Evolutionary conservation across 2,113 vertebrate genomes (phyloP).

Genomic region (Nematolebias whitei): DNA sequence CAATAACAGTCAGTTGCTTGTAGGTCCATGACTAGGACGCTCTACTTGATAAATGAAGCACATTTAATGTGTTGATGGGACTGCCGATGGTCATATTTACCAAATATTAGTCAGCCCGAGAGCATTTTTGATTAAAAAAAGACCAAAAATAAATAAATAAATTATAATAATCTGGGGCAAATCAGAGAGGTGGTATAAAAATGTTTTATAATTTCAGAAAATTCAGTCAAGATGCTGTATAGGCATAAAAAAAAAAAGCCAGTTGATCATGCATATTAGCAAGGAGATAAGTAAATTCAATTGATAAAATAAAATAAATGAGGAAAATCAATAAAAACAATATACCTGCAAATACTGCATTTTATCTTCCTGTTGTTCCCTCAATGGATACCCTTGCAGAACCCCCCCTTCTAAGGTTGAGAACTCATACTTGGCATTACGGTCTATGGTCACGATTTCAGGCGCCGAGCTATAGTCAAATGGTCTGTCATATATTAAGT

Average conservation of each 20-base stretch:
- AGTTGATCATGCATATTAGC: conserved; percentile 79
- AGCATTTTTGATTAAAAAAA: conserved; percentile 53
- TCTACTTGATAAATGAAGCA: conserved; percentile 28
- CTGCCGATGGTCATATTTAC: conserved; percentile 78
- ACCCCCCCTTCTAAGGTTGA: conserved; percentile 87
- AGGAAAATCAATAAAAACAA: conserved; percentile 80
- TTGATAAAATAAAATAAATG: conserved; percentile 71
- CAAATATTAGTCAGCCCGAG: conserved; percentile 71
- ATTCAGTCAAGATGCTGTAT: conserved; percentile 50
- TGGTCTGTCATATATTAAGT: conserved; percentile 87
- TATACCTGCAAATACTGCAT: conserved; percentile 97
- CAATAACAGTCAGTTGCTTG: conserved; percentile 31
- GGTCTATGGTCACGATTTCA: conserved; percentile 87
- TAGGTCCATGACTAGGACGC: conserved; percentile 28
- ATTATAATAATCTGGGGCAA: conserved; percentile 32
- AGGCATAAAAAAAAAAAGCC: conserved; percentile 46
- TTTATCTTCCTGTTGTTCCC: conserved; percentile 87
- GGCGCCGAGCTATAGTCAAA: conserved; percentile 85
- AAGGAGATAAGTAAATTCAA: conserved; percentile 64
- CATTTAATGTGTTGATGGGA: conserved; percentile 52
- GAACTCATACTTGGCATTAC: conserved; percentile 88
- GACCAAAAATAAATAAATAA: conserved; percentile 38
- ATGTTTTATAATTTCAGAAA: conserved; percentile 52
- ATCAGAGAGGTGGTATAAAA: conserved; percentile 53
- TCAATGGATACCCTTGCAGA: conserved; percentile 84